Evolutionary conservation across 1,140 invertebrate species (phyloP), one percentile per base, ranked within the genome.

Genomic region (Argopecten irradians): DNA sequence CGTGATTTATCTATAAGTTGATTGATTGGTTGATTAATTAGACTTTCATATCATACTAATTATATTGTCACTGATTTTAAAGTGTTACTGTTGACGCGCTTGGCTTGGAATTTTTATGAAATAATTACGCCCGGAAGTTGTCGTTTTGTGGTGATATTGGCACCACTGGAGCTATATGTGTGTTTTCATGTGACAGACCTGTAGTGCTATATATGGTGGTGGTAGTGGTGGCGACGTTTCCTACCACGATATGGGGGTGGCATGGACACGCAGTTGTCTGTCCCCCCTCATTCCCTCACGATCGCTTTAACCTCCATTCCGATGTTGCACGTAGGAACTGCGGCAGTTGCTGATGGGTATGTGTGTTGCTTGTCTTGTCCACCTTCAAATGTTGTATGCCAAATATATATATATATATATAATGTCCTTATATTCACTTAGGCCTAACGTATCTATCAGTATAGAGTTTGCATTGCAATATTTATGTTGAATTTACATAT

Each of bases 351-450:
- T 71, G 55, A 71, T 71, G 55, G 55, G 55, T 71, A 71, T 71
- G 55, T 71, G 14, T 71, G 55, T 28, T 71, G 55, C 55, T 71
- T 71, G 55, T 71, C 8, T 71, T 71, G 55, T 71, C 8, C n/a
- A 5, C 55, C 55, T 71, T 16, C 14, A 46, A 46, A 3, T 46
- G 43, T 46, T 46, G 43, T 28, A 28, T 71, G 55, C 55, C 5
- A 71, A 71, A 71, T 71, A 71, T 71, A 71, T 71, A n/a, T n/a
- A n/a, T n/a, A n/a, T n/a, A n/a, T n/a, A n/a, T n/a, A 71, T 71
- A 71, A 1, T 71, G 28, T n/a, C 55, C 55, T 71, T 5, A 71
- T 71, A 16, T 71, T 28, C 55, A 11, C 28, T 5, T 71, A 13
- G 13, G 36, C 36, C 36, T 39, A 13, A 39, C 36, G 13, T 39